These are phyloP conservation scores for Limnephilus marmoratus DNA, from an alignment of 2,888 invertebrate genomes.

Conservation along the genomic window DNA sequence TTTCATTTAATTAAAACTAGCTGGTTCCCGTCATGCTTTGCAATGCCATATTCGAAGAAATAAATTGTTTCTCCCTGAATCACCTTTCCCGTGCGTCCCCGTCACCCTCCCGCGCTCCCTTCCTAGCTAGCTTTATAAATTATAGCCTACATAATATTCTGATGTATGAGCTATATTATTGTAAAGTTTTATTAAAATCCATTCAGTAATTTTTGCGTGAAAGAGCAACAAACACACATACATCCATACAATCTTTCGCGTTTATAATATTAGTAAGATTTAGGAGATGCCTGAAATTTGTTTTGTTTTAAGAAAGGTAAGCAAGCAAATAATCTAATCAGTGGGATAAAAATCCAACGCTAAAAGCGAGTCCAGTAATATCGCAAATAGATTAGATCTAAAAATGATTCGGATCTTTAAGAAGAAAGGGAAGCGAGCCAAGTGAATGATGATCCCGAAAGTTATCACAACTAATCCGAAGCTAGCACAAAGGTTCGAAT, in stretches of 20 bases:
- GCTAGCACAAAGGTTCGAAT: conserved; percentile 41
- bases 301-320: not conserved
- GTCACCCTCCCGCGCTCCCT: too few relatives aligned
- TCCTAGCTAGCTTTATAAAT: too few relatives aligned
- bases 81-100: too few relatives aligned
- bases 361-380: not conserved
- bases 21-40: too few relatives aligned
- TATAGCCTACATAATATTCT: too few relatives aligned
- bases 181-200: too few relatives aligned
- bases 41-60: too few relatives aligned
- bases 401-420: not conserved
- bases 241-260: too few relatives aligned
- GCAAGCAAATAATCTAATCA: not conserved
- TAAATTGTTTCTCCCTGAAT: too few relatives aligned
- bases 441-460: conserved; percentile 33
- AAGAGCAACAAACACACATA: too few relatives aligned
- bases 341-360: not conserved
- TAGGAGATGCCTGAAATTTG: not conserved
- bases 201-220: too few relatives aligned
- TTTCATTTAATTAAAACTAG: not conserved
- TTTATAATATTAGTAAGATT: not conserved
- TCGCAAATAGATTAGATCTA: not conserved
- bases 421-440: conserved; percentile 2
- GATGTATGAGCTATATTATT: too few relatives aligned
- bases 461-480: conserved; percentile 40